A percentile compares a stretch with the other conserved stretches of the same genome.
Evolutionary conservation across 2,113 vertebrate species (phyloP).

Genomic region (Marcusenius ussheri): DNA sequence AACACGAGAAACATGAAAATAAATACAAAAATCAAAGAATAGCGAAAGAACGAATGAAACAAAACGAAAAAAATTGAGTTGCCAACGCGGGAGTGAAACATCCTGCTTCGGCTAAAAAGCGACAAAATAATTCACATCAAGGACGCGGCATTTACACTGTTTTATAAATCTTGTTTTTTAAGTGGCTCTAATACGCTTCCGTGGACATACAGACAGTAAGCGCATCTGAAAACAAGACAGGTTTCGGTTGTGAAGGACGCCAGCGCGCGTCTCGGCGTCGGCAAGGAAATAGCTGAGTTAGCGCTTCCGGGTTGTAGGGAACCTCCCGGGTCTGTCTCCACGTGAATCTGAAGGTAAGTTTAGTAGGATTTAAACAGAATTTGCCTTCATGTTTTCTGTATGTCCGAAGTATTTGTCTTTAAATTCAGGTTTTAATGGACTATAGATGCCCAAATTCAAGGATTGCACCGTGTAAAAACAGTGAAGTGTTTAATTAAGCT

Average conservation of each 20-base stretch:
- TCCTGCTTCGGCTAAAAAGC: background rate
- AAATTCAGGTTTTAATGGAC: background rate
- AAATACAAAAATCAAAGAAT: background rate
- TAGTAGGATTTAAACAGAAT: background rate
- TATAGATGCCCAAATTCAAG: background rate
- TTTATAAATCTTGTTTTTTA: background rate
- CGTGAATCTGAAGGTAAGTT: slow-evolving; percentile 1
- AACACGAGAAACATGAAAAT: background rate
- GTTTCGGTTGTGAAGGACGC: background rate
- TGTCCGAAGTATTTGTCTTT: background rate
- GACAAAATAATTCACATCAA: background rate
- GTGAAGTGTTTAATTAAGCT: background rate
- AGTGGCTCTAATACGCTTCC: background rate
- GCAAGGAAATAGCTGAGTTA: background rate
- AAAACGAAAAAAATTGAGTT: too few relatives aligned
- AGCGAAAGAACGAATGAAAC: too few relatives aligned
- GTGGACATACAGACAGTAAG: background rate
- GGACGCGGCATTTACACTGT: background rate
- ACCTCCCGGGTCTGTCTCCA: background rate
- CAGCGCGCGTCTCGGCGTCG: background rate
- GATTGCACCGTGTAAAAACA: background rate
- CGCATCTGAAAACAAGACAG: background rate
- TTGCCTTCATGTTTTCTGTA: background rate
- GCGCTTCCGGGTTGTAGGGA: background rate
- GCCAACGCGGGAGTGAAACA: too few relatives aligned